Evolutionary conservation across 2,888 invertebrate genomes (phyloP), one percentile per base, ranked within the genome.

Genomic region (Drosophila prostipennis): DNA sequence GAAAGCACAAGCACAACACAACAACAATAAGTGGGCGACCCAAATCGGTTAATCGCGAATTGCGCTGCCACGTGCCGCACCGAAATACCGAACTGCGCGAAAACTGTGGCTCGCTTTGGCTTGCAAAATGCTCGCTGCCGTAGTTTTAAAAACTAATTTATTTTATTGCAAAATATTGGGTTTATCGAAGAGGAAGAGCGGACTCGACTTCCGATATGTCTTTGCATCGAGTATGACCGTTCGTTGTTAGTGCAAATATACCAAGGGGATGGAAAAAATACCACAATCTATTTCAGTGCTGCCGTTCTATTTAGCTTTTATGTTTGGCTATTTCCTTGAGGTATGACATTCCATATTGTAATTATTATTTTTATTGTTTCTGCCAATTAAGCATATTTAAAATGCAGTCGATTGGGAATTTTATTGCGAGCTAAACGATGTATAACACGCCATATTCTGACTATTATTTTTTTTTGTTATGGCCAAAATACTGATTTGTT

Each of bases 151-250:
- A 32, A 42, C 42, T n/a, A 11, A 48, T 34, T 48, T 48, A 6
- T 13, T 48, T 34, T 48, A 48, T 48, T 48, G 48, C 48, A 48
- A 48, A 48, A 48, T 48, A 48, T 48, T 48, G 34, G 11, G 48
- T 48, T 48, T 45, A 45, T 36, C 45, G 45, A 45, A 55, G 55
- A 55, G 36, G 45, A 52, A 36, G 39, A 52, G 26, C 11, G 19
- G 13, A 34, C 48, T 48, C 34, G 48, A 34, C 34, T 34, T 48
- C 45, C 46, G 46, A 46, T 46, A 46, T 32, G 14, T 32, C 29
- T 29, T 10, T 32, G 14, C 14, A 1, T 5, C 46, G 14, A 5
- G 26, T 43, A 29, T 46, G 16, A 48, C 48, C 48, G 34, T 7
- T 48, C 4, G 48, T 16, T 3, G 19, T 1, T 19, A 2, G 11